Evolutionary conservation across 2,113 vertebrate species (phyloP).

Genomic region (Mirounga angustirostris): DNA sequence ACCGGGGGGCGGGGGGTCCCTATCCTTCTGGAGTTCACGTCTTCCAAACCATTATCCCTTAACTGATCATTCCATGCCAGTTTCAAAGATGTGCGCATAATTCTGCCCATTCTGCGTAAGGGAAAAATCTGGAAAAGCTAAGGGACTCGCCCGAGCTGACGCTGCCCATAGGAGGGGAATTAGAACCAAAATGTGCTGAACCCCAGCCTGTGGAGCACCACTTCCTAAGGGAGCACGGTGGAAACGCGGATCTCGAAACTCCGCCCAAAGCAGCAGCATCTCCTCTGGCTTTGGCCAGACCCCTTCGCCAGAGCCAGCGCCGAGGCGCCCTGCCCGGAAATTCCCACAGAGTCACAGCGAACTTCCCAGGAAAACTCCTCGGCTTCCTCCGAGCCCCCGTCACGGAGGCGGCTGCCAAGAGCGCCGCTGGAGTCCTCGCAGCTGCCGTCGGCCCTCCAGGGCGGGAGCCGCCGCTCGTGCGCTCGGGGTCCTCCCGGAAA

Average conservation of each 20-base stretch:
- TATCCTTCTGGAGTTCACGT: neutral
- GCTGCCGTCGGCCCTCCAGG: slow-evolving; percentile 69
- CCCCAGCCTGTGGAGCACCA: neutral
- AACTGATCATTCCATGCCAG: neutral
- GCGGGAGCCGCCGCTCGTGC: slow-evolving; percentile 52
- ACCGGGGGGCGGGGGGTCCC: neutral
- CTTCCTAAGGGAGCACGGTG: neutral
- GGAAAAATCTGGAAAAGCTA: neutral
- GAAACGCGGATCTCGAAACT: neutral
- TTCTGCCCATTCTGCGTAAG: neutral
- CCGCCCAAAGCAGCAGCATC: slow-evolving; percentile 12
- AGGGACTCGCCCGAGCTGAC: neutral
- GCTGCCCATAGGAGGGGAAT: neutral
- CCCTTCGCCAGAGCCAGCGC: slow-evolving; percentile 20
- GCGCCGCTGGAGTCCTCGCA: slow-evolving; percentile 70
- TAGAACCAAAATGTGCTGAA: neutral
- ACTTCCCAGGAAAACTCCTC: slow-evolving; percentile 83
- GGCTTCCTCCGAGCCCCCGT: slow-evolving; percentile 72
- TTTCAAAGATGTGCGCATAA: neutral
- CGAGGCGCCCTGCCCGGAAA: slow-evolving; percentile 76
- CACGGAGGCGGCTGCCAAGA: slow-evolving; percentile 70
- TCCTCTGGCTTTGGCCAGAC: neutral
- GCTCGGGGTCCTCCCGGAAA: slow-evolving; percentile 66
- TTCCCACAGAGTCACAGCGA: slow-evolving; percentile 81
- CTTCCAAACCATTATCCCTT: neutral